These are phyloP conservation scores for Apodemus sylvaticus DNA, from an alignment of 2,113 vertebrate species.

Conservation along the genomic window DNA sequence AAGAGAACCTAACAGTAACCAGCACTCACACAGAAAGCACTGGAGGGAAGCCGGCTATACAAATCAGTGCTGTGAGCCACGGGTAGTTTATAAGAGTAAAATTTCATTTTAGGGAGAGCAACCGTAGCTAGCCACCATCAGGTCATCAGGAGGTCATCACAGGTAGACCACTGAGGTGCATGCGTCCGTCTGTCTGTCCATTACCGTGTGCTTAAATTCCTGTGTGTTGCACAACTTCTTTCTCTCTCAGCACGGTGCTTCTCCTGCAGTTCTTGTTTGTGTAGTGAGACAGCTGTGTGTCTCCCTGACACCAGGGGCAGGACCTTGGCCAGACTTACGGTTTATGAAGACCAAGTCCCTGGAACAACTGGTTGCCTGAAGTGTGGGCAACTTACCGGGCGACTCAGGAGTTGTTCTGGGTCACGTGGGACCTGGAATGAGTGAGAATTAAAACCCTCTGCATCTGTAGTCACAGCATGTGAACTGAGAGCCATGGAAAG, in stretches of 20 bases:
- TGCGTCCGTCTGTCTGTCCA: not conserved
- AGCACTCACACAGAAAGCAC: not conserved
- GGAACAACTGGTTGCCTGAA: not conserved
- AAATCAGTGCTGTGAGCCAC: not conserved
- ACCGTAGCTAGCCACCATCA: not conserved
- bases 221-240: not conserved
- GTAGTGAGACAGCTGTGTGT: not conserved
- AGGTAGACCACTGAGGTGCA: rapidly evolving
- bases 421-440: not conserved
- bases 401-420: not conserved
- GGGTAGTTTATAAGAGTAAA: not conserved
- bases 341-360: not conserved
- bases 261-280: not conserved
- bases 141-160: not conserved
- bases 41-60: not conserved
- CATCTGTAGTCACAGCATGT: not conserved
- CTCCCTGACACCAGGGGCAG: not conserved
- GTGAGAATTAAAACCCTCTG: too few relatives aligned
- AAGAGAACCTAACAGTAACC: not conserved
- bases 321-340: not conserved
- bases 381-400: not conserved
- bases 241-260: not conserved
- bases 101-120: too few relatives aligned
- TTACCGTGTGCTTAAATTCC: not conserved
- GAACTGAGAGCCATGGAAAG: not conserved